Conservation (phyloP, 2,888 invertebrate genomes). For the Eumerus sabulonum region DNA sequence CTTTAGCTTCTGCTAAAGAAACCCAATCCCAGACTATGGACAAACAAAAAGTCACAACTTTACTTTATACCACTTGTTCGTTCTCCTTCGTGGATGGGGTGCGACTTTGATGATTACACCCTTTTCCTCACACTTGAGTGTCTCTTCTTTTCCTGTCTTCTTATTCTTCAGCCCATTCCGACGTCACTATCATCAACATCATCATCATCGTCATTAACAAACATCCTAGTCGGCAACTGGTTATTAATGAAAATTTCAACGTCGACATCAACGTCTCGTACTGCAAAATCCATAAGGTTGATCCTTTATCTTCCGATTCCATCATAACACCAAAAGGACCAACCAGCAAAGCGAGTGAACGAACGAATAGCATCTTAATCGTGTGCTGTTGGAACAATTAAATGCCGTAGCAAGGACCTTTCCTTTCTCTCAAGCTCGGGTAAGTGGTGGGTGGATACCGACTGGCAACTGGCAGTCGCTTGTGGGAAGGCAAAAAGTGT, state of each 20-base stretch:
- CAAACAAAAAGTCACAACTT: slow-evolving; percentile 65
- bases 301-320: slow-evolving; percentile 61
- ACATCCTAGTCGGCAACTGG: slow-evolving; percentile 49
- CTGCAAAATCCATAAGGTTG: slow-evolving; percentile 64
- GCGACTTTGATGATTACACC: slow-evolving; percentile 44
- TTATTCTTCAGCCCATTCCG: too few relatives aligned
- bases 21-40: slow-evolving; percentile 65
- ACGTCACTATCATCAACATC: too few relatives aligned
- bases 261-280: slow-evolving; percentile 30
- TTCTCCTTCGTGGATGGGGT: slow-evolving; percentile 10
- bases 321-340: slow-evolving; percentile 50
- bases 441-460: too few relatives aligned
- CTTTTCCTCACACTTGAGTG: slow-evolving; percentile 43
- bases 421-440: slow-evolving; percentile 2
- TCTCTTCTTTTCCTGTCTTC: not conserved
- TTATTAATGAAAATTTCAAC: slow-evolving; percentile 67
- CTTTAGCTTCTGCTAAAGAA: slow-evolving; percentile 55
- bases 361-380: slow-evolving; percentile 48
- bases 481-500: slow-evolving; percentile 54
- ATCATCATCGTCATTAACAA: too few relatives aligned
- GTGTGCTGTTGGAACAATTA: slow-evolving; percentile 52
- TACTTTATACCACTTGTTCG: not conserved
- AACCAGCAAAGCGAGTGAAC: too few relatives aligned
- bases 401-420: slow-evolving; percentile 25
- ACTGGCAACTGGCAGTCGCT: not conserved